These are phyloP conservation scores for Lacerta bilineata DNA, from an alignment of 2,797 vertebrate species.

Conservation along the genomic window DNA sequence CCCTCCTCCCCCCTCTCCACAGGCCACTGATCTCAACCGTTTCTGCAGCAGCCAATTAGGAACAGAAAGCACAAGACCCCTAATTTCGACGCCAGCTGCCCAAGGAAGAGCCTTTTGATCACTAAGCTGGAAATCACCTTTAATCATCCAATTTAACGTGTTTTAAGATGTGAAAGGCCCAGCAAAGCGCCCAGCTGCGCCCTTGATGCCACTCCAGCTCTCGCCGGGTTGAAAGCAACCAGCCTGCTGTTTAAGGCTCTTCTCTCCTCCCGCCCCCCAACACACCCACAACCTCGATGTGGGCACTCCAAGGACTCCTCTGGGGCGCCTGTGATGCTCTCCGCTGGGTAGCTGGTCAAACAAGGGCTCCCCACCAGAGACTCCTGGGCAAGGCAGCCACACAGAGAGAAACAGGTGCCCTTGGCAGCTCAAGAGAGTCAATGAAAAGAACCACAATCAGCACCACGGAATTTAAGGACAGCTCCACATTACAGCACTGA, in stretches of 20 bases:
- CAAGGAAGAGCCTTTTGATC: neutral
- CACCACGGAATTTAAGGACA: too few species aligned
- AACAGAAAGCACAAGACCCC: neutral
- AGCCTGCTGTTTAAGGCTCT: too few species aligned
- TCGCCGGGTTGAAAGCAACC: neutral
- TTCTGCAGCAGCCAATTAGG: neutral
- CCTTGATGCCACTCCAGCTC: neutral
- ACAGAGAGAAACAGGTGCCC: too few species aligned
- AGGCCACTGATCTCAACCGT: too few species aligned
- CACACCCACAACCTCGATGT: too few species aligned
- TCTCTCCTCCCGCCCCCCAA: too few species aligned
- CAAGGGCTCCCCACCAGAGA: neutral
- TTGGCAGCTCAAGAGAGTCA: too few species aligned
- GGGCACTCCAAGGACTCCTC: neutral
- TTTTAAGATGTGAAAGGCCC: neutral
- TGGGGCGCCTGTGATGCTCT: neutral
- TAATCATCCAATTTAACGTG: neutral
- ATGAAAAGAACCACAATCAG: too few species aligned
- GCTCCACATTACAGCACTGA: too few species aligned
- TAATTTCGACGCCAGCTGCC: neutral
- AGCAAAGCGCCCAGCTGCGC: neutral
- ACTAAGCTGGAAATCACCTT: neutral
- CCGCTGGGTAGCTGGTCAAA: neutral
- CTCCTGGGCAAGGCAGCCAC: too few species aligned
- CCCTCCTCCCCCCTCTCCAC: neutral